Percentiles rank a stretch among this genome's conserved stretches.
phyloP scores from a whole-genome alignment of 2,797 vertebrate genomes.

The Sebastes glaucus region DNA sequence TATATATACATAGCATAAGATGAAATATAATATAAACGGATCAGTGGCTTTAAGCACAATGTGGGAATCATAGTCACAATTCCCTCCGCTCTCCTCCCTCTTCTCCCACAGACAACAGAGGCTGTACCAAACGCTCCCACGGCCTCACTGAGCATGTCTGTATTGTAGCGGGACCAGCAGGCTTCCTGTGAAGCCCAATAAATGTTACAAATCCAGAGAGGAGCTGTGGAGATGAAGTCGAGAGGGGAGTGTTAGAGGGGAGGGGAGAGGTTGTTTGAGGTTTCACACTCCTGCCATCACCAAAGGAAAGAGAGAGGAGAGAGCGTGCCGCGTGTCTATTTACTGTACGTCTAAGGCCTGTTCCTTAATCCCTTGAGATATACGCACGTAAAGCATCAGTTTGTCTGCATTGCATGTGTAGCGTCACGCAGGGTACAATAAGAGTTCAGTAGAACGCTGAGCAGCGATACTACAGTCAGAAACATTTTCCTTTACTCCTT shows the following conservation, averaged over 20 bases:
- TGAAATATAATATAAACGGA: conserved; percentile 19
- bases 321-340: conserved; percentile 11
- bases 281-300: conserved; percentile 36
- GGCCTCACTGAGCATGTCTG: conserved; percentile 44
- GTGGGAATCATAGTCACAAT: conserved; percentile 52
- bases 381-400: neutral
- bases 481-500: conserved; percentile 27
- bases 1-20: conserved; percentile 14
- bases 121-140: conserved; percentile 29
- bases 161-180: conserved; percentile 34
- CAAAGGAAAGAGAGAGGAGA: conserved; percentile 19
- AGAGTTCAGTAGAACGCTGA: conserved; percentile 54
- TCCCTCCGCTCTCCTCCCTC: conserved; percentile 27
- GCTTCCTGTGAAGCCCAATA: conserved; percentile 52
- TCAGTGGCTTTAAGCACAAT: conserved; percentile 53
- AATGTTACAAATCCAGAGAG: conserved; percentile 40
- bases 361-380: conserved; percentile 33
- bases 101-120: conserved; percentile 44
- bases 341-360: conserved; percentile 6
- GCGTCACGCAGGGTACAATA: conserved; percentile 25
- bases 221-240: conserved; percentile 11
- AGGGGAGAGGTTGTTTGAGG: conserved; percentile 44
- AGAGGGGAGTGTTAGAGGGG: neutral
- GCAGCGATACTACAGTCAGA: neutral
- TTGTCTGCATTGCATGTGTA: conserved; percentile 12